Base-by-base conservation (phyloP, 1,140 invertebrate genomes). In the Zaprionus vittiger region DNA sequence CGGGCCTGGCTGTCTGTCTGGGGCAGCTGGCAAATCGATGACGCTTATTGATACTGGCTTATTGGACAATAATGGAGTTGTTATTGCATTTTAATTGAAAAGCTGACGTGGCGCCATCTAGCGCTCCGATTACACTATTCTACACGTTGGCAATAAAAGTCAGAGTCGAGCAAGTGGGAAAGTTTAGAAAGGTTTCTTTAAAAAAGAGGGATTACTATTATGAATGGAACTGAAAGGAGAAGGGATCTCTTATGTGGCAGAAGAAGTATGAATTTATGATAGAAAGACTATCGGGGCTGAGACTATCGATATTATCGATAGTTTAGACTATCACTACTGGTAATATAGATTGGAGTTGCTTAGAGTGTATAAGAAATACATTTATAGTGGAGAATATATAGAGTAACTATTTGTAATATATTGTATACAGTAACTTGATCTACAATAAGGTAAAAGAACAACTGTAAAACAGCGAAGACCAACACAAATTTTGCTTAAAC, bases 51-150 rank as follows among this genome's bases (percentile, higher is more conserved):
- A 87, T 87, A 74, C 65, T 70, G 72, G 77, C 66, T 76, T 80
- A 82, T 81, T 81, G 78, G 66, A 77, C 73, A 80, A 79, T 91
- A 91, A 91, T 91, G 81, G 87, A 91, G 87, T 84, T 91, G 87
- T 91, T 91, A 91, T 87, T 91, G 87, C 67, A 71, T 81, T 81
- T 91, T 91, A 91, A 91, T 91, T 91, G 83, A 90, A 89, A 73
- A 47, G 57, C 64, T 73, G 62, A 22, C 44, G 59, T 66, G 80
- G 83, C 83, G 79, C 83, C 76, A 76, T 71, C 41, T 65, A 47
- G 60, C 61, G 56, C 65, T 52, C 14, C 22, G 11, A 12, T n/a
- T 56, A 78, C 81, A 75, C 73, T 66, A 31, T 34, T 22, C 73
- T 31, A 44, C 73, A 74, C 38, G 61, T 20, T 20, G 24, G 11